Evolutionary conservation across 2,797 vertebrate genomes (phyloP), one percentile per base, ranked within the genome.

Genomic region (Mus spretus): DNA sequence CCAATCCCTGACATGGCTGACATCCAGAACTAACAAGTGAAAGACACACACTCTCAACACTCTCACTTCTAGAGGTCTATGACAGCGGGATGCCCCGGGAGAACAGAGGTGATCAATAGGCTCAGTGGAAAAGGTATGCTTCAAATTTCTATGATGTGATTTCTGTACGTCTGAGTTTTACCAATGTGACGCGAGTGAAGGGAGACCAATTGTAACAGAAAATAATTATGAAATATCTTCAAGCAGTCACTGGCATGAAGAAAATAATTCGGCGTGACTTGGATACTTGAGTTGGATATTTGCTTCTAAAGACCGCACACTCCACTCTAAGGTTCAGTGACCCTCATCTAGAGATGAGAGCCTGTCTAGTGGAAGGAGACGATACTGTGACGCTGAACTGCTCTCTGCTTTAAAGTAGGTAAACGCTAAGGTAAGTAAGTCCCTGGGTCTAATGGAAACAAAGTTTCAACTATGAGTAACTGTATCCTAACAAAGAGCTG

Each of bases 161-260:
- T 80, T 77, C 89, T 67, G 7, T 37, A 12, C 44, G 50, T 87
- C 88, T 94, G 53, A 93, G 78, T 85, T 81, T 96, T 94, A 78
- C 26, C 78, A 72, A 61, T 67, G 37, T 92, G 75, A 80, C 80
- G 65, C 20, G 40, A 96, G 31, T 65, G 34, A 93, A 90, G n/a
- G 20, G 24, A 89, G 53, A 80, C 50, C 20, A 80, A 74, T 4
- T 61, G 26, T 44, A 89, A 90, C 67, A 34, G 95, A 95, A 93
- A 87, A 72, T 75, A 94, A 95, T 89, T 90, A 95, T 61, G 24
- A 91, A 95, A 31, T 91, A 67, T 81, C 91, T 93, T 85, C 87
- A 93, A 74, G 59, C 91, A 92, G 65, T 50, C 77, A 95, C 77
- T 80, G 0, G 0, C 55, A 77, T 28, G 19, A 91, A 77, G 63